Conservation (phyloP, 2,888 invertebrate genomes). For the Drosophila mimetica region DNA sequence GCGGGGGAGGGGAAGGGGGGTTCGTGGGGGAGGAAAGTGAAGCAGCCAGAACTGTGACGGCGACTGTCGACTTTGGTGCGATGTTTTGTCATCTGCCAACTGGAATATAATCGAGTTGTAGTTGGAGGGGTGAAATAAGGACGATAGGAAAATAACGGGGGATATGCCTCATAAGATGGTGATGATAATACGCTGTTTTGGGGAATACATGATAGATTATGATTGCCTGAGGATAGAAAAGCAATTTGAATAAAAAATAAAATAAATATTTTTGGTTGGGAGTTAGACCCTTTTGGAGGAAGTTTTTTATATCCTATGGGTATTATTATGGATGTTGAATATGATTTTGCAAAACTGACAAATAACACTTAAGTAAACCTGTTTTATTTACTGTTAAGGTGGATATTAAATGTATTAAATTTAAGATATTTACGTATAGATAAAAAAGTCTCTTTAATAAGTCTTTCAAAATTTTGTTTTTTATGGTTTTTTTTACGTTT, state of each 20-base stretch:
- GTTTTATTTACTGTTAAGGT: background rate
- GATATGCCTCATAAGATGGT: conserved; percentile 45
- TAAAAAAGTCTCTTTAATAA: no score
- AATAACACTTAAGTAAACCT: no score
- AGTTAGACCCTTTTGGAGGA: background rate
- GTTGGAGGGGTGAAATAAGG: conserved; percentile 51
- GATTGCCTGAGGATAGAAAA: conserved; percentile 32
- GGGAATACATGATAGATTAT: conserved; percentile 48
- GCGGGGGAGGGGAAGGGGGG: no score
- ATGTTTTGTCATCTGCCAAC: conserved; percentile 75
- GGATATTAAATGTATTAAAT: background rate
- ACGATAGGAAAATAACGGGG: conserved; percentile 1
- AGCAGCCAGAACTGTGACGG: conserved; percentile 33
- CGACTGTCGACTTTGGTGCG: conserved; percentile 51
- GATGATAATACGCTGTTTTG: conserved; percentile 45
- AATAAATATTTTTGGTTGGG: background rate
- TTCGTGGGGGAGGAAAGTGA: conserved; percentile 4
- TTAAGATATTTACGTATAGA: no score
- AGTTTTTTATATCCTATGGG: background rate
- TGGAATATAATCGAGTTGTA: conserved; percentile 78
- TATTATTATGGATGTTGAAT: background rate
- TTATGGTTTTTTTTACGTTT: no score
- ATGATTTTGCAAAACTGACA: background rate
- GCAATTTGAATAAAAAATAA: conserved; percentile 25
- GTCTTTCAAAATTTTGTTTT: no score